Evolutionary conservation across 2,797 vertebrate genomes (phyloP), one percentile per base, ranked within the genome.

Genomic region (Parotocinclus haroldoi): DNA sequence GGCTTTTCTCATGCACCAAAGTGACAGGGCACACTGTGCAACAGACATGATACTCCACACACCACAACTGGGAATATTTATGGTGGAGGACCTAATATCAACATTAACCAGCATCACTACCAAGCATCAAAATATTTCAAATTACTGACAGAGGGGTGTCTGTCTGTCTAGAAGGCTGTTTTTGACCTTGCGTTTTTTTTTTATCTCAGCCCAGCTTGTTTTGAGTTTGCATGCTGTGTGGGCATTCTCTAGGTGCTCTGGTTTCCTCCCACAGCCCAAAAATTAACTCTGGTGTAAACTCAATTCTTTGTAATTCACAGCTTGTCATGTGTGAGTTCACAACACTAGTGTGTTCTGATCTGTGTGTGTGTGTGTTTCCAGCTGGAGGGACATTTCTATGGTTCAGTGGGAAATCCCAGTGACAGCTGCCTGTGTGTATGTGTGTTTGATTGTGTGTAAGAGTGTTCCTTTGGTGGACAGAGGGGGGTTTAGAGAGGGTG

Each of bases 371-470:
- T 50, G 27, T 69, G 60, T 51, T 14, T 71, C 8, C 12, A 78
- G 73, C 76, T 82, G 37, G 64, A 45, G 71, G 77, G 73, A 66
- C 13, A 59, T 76, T 79, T 74, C 67, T 81, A 14, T 67, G 66
- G 64, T 64, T 73, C 68, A 53, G 66, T 66, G 27, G 56, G 52
- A 79, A 83, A 81, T 82, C 37, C 58, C 57, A 59, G 69, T 83
- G 83, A 84, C 75, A 76, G 76, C 72, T 78, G 69, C 68, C 68
- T 79, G 27, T 27, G 17, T 66, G 27, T 56, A 40, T 63, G 44
- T 57, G 42, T 45, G 27, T 40, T 19, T 18, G 36, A 13, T 40
- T 39, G 42, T 51, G 48, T n/a, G 52, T 50, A 8, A 19, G 19
- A 57, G 54, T 53, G 10, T 56, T 58, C 45, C 4, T 62, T 55